These are phyloP conservation scores for Myrmecobius fasciatus DNA, from an alignment of 2,113 vertebrate species.

Conservation along the genomic window DNA sequence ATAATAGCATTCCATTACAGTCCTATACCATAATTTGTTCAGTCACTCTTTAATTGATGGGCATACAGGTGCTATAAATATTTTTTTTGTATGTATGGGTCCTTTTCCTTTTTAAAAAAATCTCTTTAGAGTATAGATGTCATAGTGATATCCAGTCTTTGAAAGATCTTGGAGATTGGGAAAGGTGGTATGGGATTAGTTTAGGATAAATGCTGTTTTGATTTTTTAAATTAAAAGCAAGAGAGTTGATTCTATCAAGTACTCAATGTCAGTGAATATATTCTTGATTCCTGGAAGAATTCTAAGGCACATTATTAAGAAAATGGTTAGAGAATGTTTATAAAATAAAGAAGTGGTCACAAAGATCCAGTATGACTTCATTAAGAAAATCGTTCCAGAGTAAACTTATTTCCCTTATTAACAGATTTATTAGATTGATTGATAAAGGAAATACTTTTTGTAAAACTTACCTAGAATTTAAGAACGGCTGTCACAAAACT, in stretches of 20 bases:
- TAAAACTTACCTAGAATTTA: background rate
- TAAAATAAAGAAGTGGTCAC: background rate
- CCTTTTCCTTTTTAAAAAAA: too few species aligned
- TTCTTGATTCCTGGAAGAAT: background rate
- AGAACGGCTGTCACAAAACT: background rate
- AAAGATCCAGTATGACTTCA: background rate
- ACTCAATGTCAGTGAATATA: background rate
- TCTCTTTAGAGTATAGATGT: too few species aligned
- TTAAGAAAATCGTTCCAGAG: background rate
- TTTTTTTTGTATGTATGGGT: background rate
- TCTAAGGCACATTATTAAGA: background rate
- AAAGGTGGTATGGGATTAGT: too few species aligned
- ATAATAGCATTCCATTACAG: background rate
- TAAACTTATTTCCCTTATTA: background rate
- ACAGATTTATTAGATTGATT: background rate
- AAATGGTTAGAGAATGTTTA: background rate
- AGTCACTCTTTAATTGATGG: too few species aligned
- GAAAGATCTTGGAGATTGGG: too few species aligned
- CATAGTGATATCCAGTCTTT: background rate
- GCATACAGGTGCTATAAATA: background rate
- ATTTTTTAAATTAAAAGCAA: background rate
- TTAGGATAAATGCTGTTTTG: too few species aligned
- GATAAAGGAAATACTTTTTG: background rate
- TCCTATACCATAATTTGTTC: background rate
- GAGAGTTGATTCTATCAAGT: background rate